Evolutionary conservation across 2,888 invertebrate genomes (phyloP).

Genomic region (Ornithoptera alexandrae): DNA sequence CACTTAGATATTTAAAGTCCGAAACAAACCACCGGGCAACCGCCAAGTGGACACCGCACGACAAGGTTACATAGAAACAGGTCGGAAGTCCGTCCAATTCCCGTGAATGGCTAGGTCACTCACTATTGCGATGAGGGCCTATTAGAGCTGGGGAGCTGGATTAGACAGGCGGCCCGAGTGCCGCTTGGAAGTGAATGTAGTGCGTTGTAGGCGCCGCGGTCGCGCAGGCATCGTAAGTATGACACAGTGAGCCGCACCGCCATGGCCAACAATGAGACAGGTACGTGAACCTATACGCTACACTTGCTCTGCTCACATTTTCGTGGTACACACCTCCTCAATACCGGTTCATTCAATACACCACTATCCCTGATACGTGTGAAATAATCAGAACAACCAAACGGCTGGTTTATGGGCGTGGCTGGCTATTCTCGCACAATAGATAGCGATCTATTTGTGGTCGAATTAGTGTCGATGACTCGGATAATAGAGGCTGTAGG

Average conservation of each 20-base stretch:
- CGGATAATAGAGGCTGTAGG: constrained; percentile 29
- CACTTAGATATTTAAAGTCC: constrained; percentile 33
- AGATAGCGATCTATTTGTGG: constrained; percentile 50
- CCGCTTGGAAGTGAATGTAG: constrained; percentile 58
- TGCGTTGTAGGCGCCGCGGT: constrained; percentile 36
- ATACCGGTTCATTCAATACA: neutral
- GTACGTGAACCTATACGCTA: constrained; percentile 37
- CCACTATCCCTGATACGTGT: neutral
- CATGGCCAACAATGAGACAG: constrained; percentile 41
- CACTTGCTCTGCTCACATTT: constrained; percentile 22
- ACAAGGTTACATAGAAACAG: constrained; percentile 60
- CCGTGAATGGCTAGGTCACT: constrained; percentile 60
- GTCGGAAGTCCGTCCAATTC: constrained; percentile 68
- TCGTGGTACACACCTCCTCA: neutral
- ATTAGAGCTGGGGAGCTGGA: constrained; percentile 53
- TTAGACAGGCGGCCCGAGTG: constrained; percentile 52
- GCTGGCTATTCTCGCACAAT: constrained; percentile 46
- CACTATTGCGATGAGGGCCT: constrained; percentile 52
- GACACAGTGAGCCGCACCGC: constrained; percentile 39
- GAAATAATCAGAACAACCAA: neutral
- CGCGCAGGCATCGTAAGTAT: constrained; percentile 51
- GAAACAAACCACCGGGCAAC: constrained; percentile 34
- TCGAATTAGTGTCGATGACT: constrained; percentile 56
- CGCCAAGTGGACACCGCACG: constrained; percentile 44
- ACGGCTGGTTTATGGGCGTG: constrained; percentile 58